A percentile compares a stretch with the other conserved stretches of the same genome.
Conservation (phyloP, 2,797 vertebrate species). For the Cynodonichthys magdalenae region DNA sequence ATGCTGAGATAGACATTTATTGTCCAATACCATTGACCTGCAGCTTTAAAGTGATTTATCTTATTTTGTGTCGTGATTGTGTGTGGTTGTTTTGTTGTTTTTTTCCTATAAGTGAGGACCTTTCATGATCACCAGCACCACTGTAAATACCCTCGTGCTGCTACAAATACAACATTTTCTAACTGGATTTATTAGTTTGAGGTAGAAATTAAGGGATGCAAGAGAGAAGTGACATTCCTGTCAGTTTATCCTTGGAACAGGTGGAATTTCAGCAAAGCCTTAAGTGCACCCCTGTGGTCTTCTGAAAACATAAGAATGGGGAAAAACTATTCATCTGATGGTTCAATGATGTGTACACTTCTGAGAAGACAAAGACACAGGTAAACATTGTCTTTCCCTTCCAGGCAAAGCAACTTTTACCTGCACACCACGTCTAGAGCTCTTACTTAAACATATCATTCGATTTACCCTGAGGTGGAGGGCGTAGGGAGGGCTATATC, state of each 20-base stretch:
- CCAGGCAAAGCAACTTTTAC: constrained; percentile 49
- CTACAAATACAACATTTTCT: constrained; percentile 31
- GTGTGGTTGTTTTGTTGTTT: constrained; percentile 35
- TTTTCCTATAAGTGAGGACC: constrained; percentile 12
- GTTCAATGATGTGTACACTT: constrained; percentile 34
- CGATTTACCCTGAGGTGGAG: constrained; percentile 67
- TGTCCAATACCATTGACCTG: constrained; percentile 65
- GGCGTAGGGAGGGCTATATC: constrained; percentile 55
- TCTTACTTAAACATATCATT: constrained; percentile 71
- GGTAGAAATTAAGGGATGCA: constrained; percentile 53
- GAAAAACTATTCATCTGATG: constrained; percentile 32
- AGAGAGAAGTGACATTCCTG: constrained; percentile 45
- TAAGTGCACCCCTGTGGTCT: constrained; percentile 52
- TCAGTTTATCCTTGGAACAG: constrained; percentile 67
- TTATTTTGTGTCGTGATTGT: constrained; percentile 59
- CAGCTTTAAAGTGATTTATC: constrained; percentile 66
- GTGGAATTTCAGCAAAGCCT: constrained; percentile 47
- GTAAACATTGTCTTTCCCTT: constrained; percentile 10
- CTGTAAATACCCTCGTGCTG: constrained; percentile 24
- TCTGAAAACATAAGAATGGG: constrained; percentile 28
- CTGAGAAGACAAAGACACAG: constrained; percentile 34
- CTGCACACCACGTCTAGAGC: constrained; percentile 51
- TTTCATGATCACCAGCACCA: constrained; percentile 42
- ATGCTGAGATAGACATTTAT: constrained; percentile 51
- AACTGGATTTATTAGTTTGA: constrained; percentile 72